phyloP scores from a whole-genome alignment of 1,140 invertebrate species.

The Drosophila burlai region DNA sequence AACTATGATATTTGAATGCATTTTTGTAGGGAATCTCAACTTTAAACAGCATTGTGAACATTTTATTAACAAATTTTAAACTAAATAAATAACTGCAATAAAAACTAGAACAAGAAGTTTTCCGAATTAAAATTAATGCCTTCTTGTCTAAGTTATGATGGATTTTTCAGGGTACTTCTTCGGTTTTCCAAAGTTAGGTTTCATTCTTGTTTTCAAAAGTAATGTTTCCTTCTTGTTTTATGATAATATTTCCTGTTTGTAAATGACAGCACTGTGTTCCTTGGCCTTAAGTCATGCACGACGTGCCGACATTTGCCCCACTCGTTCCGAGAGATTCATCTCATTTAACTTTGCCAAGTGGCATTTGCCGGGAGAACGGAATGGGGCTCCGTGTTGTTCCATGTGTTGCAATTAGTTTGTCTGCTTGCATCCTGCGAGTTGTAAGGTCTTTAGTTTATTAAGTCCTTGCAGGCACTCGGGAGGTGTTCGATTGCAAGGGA shows the following conservation, averaged over 20 bases:
- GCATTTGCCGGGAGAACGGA: conserved; percentile 22
- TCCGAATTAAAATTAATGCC: not conserved
- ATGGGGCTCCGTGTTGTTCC: conserved; percentile 46
- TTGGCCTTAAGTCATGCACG: conserved; percentile 27
- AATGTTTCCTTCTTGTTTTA: not conserved
- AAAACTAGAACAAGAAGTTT: not conserved
- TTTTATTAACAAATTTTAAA: no score
- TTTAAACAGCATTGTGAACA: no score
- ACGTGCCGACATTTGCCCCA: conserved; percentile 31
- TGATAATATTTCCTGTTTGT: not conserved
- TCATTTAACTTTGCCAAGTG: conserved; percentile 67
- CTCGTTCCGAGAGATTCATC: conserved; percentile 51
- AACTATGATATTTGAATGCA: not conserved
- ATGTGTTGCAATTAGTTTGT: conserved; percentile 72
- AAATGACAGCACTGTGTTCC: conserved; percentile 2
- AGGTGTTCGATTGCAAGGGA: conserved; percentile 31
- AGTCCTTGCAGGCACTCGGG: conserved; percentile 5
- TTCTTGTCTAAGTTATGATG: not conserved
- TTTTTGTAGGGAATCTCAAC: not conserved
- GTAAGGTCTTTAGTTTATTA: conserved; percentile 34
- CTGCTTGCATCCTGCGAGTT: conserved; percentile 33
- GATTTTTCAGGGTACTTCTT: not conserved
- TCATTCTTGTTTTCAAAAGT: no score
- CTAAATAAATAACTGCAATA: not conserved
- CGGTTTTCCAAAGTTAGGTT: not conserved